Evolutionary conservation across 2,113 vertebrate genomes (phyloP).

Genomic region (Excalfactoria chinensis): DNA sequence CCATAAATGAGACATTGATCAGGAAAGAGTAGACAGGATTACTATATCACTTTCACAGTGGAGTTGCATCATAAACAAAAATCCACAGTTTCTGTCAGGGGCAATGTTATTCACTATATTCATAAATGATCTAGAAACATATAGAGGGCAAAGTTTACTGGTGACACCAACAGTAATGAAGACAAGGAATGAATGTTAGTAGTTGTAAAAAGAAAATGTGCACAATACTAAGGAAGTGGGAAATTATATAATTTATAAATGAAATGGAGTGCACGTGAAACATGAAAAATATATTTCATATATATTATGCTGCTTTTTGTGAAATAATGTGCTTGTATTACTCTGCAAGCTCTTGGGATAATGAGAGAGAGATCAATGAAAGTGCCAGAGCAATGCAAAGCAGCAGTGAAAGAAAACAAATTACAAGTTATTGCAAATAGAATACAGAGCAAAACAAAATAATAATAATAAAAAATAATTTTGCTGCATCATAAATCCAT

Average conservation of each 20-base stretch:
- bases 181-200: not conserved
- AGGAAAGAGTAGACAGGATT: not conserved
- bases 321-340: not conserved
- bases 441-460: not conserved
- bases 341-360: not conserved
- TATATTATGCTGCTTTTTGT: not conserved
- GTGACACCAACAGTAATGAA: not conserved
- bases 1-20: not conserved
- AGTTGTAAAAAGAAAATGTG: not conserved
- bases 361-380: not conserved
- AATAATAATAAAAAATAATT: not conserved
- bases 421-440: not conserved
- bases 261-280: not conserved
- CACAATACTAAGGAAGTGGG: not conserved
- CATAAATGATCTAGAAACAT: not conserved
- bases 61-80: not conserved
- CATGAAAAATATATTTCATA: not conserved
- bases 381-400: not conserved
- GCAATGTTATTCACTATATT: not conserved
- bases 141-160: not conserved
- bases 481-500: not conserved
- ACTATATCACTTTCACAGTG: not conserved
- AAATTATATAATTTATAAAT: not conserved
- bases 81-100: not conserved
- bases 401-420: not conserved